Base-by-base conservation (phyloP, 2,113 vertebrate genomes). In the Nyctereutes procyonoides region DNA sequence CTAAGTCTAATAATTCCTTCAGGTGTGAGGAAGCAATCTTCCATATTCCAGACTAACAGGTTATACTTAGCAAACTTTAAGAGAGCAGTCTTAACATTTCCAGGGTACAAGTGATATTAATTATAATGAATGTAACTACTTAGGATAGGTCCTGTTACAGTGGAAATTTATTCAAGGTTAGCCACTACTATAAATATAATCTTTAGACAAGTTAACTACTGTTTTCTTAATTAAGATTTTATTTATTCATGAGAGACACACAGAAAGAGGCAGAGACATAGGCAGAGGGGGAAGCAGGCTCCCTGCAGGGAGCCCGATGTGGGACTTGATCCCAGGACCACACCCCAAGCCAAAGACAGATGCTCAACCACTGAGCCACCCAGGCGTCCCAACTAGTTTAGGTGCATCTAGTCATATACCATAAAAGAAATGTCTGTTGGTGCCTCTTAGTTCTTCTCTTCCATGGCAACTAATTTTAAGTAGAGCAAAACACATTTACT, bases 101-200 rank as follows among this genome's bases (percentile, higher is more conserved):
- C 38, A 84, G 17, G 38, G 1, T 53, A 92, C 32, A 90, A 48
- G 51, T 22, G 67, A 30, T 8, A 88, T 63, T 56, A 95, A 67
- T 94, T 86, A 94, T 77, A 96, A 58, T 24, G 14, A 94, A 93
- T 81, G 15, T 48, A 96, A 55, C 76, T 32, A 85, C 30, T 85
- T 51, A 91, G 79, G 19, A 85, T 0, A 63, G 14, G 17, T 51
- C 48, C 56, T 88, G 55, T 58, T 20, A 58, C 58, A 74, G 51
- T 32, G n/a, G 4, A 71, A 58, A 35, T 81, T 93, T 89, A 93
- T 82, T 81, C 96, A 80, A 97, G 58, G 38, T 19, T 2, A 79
- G 55, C 35, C n/a, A 82, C 17, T 56, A 77, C 9, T 73, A 58
- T 19, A 26, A 69, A 56, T 19, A 80, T 84, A 22, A 94, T 79